Evolutionary conservation across 2,888 invertebrate species (phyloP), one percentile per base, ranked within the genome.

Genomic region (Ctenicera cuprea): DNA sequence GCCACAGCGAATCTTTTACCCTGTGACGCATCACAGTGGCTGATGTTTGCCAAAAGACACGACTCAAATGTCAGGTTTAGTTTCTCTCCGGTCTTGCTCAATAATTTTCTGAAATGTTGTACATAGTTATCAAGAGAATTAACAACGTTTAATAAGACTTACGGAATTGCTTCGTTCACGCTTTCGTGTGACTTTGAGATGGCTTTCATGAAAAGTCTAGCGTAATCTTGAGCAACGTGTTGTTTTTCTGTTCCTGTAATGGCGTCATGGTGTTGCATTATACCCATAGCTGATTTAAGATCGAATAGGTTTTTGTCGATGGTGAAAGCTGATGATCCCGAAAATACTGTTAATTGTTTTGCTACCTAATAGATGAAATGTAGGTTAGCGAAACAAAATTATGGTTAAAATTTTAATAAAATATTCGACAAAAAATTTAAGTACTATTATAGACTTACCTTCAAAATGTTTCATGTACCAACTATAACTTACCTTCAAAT

Each of bases 181-280:
- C 50, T 71, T 18, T 22, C 37, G 12, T 71, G 38, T n/a, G 43
- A 54, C 94, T 91, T 89, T 0, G 88, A 85, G 0, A 94, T 87
- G 0, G 94, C 97, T 8, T 89, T 85, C 63, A 90, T 88, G 8
- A 98, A 86, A 43, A 95, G 86, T 11, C 92, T 87, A 33, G 94
- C 92, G 85, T 99, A 99, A 86, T 99, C 98, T 61, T 91, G 85
- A 0, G 97, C 94, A 0, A 99, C 94, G 85, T 93, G 90, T 85
- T 96, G 91, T 85, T 95, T 94, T 83, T 94, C 95, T 0, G 95
- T 95, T 1, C 95, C 95, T 0, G 95, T 95, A 0, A 97, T 92
- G 16, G 90, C 95, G 84, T 98, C 97, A 83, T 98, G 97, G 83
- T 98, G 97, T 84, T 97, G 97, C 93, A 94, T 92, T 1, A 94